A percentile compares a stretch with the other conserved stretches of the same genome.
Conservation (phyloP, 1,140 invertebrate genomes). For the Diploscapter pachys region DNA sequence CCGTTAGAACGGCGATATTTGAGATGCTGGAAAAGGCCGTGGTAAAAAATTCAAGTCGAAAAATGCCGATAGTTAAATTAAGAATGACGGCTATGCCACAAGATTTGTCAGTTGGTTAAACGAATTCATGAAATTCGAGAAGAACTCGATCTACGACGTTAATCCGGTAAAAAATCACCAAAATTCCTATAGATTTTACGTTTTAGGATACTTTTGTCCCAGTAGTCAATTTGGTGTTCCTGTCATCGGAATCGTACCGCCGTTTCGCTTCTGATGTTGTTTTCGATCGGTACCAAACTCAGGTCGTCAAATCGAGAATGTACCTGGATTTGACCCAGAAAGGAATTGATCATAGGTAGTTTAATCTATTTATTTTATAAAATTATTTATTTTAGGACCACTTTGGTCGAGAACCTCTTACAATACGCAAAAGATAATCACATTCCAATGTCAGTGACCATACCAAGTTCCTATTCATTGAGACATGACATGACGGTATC, state of each 20-base stretch:
- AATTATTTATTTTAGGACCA: neutral
- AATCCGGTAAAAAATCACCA: conserved; percentile 20
- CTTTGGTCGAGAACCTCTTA: conserved; percentile 23
- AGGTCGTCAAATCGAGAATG: conserved; percentile 40
- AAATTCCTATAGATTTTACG: conserved; percentile 3
- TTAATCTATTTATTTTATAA: neutral
- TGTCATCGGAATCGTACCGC: conserved; percentile 26
- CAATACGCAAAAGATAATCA: conserved; percentile 6
- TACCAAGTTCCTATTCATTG: conserved; percentile 30
- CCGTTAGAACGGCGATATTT: conserved; percentile 16
- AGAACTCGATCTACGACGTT: conserved; percentile 34
- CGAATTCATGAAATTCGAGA: conserved; percentile 38
- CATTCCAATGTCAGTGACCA: conserved; percentile 28
- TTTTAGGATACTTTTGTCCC: conserved; percentile 41
- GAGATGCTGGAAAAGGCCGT: conserved; percentile 35
- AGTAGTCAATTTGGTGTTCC: conserved; percentile 39
- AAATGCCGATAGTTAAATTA: neutral
- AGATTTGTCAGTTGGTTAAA: conserved; percentile 32
- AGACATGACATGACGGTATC: conserved; percentile 28
- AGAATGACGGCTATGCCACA: conserved; percentile 30
- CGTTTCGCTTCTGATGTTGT: conserved; percentile 34
- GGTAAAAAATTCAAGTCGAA: conserved; percentile 9
- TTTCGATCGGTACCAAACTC: conserved; percentile 37
- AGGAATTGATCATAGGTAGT: conserved; percentile 24
- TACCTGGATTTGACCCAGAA: conserved; percentile 35